phyloP scores from a whole-genome alignment of 2,888 invertebrate species.

The Pristionchus arcanus region DNA sequence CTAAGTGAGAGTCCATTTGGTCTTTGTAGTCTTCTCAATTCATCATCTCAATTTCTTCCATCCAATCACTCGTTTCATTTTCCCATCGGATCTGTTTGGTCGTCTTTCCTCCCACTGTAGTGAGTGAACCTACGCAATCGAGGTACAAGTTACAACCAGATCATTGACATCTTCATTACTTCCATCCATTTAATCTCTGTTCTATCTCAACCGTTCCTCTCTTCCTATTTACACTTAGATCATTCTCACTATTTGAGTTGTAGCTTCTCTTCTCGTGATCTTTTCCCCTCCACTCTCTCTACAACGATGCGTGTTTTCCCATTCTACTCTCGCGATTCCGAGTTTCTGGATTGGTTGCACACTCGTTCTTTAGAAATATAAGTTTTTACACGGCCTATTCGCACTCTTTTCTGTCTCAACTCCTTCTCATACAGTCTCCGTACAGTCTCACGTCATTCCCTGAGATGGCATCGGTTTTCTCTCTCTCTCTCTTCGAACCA shows the following conservation, averaged over 20 bases:
- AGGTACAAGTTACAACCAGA: not conserved
- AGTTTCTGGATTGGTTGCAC: not conserved
- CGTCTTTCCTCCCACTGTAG: not conserved
- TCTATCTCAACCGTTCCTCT: not conserved
- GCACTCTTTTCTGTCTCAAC: not conserved
- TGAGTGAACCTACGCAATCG: not conserved
- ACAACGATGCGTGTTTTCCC: not conserved
- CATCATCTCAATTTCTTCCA: constrained; percentile 21
- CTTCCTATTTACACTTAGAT: not conserved
- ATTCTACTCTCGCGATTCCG: not conserved
- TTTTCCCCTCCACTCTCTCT: not conserved
- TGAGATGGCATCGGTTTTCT: not conserved
- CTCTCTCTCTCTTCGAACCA: not conserved
- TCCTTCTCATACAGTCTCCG: not conserved
- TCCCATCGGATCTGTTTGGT: constrained; percentile 19
- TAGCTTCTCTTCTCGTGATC: not conserved
- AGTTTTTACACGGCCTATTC: not conserved
- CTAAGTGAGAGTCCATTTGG: not conserved
- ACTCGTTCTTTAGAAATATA: not conserved
- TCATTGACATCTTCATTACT: not conserved
- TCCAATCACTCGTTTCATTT: constrained; percentile 19
- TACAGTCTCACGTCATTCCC: constrained; percentile 1
- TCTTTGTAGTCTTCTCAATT: constrained; percentile 9
- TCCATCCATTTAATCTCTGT: not conserved
- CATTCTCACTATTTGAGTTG: not conserved